These are phyloP conservation scores for Sympetrum striolatum DNA, from an alignment of 2,888 invertebrate species.

Conservation along the genomic window DNA sequence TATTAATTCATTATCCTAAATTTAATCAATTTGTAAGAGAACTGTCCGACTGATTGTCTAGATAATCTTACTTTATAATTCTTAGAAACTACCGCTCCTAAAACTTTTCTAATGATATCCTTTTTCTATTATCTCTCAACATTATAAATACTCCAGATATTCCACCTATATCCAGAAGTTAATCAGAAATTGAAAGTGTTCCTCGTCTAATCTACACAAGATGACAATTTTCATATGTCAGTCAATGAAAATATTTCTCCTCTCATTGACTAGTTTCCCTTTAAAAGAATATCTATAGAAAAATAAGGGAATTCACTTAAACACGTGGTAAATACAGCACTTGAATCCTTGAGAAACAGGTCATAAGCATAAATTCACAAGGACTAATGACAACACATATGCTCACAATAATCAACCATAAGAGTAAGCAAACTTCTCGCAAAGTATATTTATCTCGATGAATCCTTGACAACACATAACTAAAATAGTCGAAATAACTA, in stretches of 20 bases:
- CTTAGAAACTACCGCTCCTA: not conserved
- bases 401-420: not conserved
- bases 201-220: not conserved
- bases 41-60: not conserved
- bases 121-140: not conserved
- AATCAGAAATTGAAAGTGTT: not conserved
- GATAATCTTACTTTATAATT: too few relatives aligned
- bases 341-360: not conserved
- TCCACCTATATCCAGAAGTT: not conserved
- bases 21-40: not conserved
- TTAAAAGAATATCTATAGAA: not conserved
- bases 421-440: not conserved
- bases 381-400: not conserved
- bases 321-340: not conserved
- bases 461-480: not conserved
- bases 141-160: not conserved
- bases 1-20: not conserved
- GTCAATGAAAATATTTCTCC: not conserved
- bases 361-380: not conserved
- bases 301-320: not conserved
- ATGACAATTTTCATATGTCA: not conserved
- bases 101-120: not conserved
- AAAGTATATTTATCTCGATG: not conserved
- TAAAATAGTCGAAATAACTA: not conserved
- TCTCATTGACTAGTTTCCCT: not conserved